Conservation (phyloP, 2,113 vertebrate genomes). For the Centrocercus urophasianus region DNA sequence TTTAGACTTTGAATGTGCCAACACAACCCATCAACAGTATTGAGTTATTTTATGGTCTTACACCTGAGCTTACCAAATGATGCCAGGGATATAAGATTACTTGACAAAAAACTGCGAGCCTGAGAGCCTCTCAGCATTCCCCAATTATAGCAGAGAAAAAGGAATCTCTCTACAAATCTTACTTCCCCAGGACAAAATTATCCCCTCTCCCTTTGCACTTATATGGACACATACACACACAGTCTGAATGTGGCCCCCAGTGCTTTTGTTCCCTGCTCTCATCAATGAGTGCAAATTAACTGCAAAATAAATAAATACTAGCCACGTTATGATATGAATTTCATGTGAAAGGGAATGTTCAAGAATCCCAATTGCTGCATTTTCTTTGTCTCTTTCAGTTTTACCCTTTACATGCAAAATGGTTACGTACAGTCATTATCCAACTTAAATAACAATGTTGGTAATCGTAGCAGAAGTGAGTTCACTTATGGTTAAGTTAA, state of each 20-base stretch:
- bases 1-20: not conserved
- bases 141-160: not conserved
- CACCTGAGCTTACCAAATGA: not conserved
- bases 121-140: not conserved
- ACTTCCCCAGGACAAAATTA: not conserved
- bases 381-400: slow-evolving; percentile 31
- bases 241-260: not conserved
- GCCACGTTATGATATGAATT: not conserved
- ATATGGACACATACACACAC: not conserved
- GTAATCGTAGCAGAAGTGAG: not conserved
- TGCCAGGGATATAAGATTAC: not conserved
- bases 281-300: not conserved
- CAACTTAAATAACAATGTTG: not conserved
- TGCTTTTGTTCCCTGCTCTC: slow-evolving; percentile 1
- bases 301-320: not conserved
- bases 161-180: not conserved
- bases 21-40: not conserved
- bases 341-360: slow-evolving; percentile 10
- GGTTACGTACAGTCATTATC: not conserved
- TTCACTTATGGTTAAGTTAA: not conserved
- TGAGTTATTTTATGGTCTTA: not conserved
- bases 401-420: not conserved
- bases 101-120: not conserved
- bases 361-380: slow-evolving; percentile 47
- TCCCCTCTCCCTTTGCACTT: not conserved